Conservation (phyloP, 1,140 invertebrate species). For the Pogonus chalceus region DNA sequence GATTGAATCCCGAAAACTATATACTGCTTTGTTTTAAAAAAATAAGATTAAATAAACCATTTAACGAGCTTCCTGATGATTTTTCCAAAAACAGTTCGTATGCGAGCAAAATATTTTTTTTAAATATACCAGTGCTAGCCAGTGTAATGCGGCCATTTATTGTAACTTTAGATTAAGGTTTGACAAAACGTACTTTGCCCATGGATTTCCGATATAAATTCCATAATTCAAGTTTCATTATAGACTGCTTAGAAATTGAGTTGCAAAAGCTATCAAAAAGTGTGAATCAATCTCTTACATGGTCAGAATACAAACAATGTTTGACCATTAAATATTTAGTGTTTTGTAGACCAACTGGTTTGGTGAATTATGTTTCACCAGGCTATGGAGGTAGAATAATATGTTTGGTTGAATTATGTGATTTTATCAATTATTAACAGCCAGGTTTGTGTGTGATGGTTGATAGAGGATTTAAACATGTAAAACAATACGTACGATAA, state of each 20-base stretch:
- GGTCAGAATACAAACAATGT: conserved; percentile 38
- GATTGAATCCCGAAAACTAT: neutral
- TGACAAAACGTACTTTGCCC: conserved; percentile 16
- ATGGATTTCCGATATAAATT: conserved; percentile 27
- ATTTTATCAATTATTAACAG: conserved; percentile 26
- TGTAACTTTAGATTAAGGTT: neutral
- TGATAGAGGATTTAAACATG: conserved; percentile 31
- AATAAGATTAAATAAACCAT: neutral
- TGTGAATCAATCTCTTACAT: conserved; percentile 33
- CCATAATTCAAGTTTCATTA: conserved; percentile 25
- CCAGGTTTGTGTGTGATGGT: conserved; percentile 24
- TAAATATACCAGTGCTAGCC: neutral
- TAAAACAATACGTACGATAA: conserved; percentile 22
- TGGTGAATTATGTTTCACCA: conserved; percentile 34
- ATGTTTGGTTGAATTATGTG: conserved; percentile 32
- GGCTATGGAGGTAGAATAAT: conserved; percentile 32
- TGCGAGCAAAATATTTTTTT: neutral
- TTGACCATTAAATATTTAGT: conserved; percentile 41
- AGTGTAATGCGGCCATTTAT: neutral
- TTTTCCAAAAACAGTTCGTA: neutral
- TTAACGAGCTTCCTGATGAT: neutral
- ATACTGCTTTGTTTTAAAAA: neutral
- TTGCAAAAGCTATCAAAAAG: conserved; percentile 34
- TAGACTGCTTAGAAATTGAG: conserved; percentile 36
- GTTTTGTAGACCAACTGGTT: conserved; percentile 34